Evolutionary conservation across 2,113 vertebrate genomes (phyloP).

Genomic region (Orycteropus afer): DNA sequence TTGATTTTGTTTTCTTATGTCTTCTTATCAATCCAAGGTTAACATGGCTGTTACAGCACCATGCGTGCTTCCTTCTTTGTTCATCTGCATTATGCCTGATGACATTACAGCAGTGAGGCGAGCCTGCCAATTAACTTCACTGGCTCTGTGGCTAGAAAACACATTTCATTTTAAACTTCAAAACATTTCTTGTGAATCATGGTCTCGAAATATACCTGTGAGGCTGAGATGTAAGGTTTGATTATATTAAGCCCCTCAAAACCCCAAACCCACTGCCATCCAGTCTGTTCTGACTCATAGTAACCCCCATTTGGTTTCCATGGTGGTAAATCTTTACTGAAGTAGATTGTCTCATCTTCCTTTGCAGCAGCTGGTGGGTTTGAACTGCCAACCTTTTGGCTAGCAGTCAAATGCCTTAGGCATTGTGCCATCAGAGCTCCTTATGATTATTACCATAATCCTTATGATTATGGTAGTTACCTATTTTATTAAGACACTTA

Average conservation of each 20-base stretch:
- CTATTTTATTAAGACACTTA: background rate
- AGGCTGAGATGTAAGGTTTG: background rate
- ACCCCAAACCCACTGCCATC: too few relatives aligned
- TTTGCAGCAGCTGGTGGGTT: too few relatives aligned
- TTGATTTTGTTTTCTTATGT: background rate
- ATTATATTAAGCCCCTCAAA: too few relatives aligned
- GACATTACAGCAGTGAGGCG: background rate
- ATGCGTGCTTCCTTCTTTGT: background rate
- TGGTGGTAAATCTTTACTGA: too few relatives aligned
- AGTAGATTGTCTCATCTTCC: too few relatives aligned
- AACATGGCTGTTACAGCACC: accelerated
- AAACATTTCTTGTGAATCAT: background rate
- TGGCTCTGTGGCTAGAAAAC: background rate
- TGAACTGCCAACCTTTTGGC: too few relatives aligned
- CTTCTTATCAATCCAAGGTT: background rate
- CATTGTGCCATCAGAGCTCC: too few relatives aligned
- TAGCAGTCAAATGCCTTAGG: too few relatives aligned
- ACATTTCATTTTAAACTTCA: background rate
- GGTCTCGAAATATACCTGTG: background rate
- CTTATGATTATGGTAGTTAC: accelerated
- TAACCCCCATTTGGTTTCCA: too few relatives aligned
- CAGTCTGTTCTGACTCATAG: too few relatives aligned
- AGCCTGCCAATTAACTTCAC: background rate
- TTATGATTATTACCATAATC: too few relatives aligned
- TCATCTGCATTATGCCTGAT: background rate